phyloP scores from a whole-genome alignment of 2,888 invertebrate genomes.

The Luffia ferchaultella region DNA sequence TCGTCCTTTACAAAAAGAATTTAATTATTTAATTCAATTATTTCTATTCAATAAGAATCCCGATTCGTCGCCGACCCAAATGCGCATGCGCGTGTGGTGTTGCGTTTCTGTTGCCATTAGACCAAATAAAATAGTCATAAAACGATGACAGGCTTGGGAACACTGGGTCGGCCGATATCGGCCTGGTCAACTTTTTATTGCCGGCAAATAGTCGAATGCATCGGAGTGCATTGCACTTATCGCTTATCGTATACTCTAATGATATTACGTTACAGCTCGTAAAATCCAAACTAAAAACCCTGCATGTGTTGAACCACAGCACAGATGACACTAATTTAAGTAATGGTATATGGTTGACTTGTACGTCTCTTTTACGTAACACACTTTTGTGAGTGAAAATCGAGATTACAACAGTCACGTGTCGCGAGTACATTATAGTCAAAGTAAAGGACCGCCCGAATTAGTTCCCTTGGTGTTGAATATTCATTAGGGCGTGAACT shows the following conservation, averaged over 20 bases:
- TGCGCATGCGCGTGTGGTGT: constrained; percentile 31
- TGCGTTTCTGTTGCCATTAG: constrained; percentile 53
- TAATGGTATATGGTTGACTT: no score
- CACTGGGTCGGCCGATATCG: constrained; percentile 41
- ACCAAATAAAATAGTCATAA: constrained; percentile 62
- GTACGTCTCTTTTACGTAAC: no score
- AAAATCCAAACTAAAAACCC: constrained; percentile 43
- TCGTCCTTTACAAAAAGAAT: no score
- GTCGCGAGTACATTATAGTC: constrained; percentile 1
- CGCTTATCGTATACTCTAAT: constrained; percentile 51
- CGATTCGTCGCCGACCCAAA: background rate
- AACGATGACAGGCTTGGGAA: constrained; percentile 59
- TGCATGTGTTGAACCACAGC: constrained; percentile 12
- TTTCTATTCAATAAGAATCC: no score
- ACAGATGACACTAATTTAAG: no score
- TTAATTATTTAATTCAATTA: no score
- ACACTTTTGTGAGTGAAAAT: no score
- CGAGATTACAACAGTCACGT: background rate
- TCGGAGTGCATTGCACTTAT: constrained; percentile 37
- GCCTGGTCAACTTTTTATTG: constrained; percentile 39
- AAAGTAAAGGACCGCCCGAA: constrained; percentile 30
- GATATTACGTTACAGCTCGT: constrained; percentile 54
- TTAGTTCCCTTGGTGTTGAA: constrained; percentile 34
- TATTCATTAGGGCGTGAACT: constrained; percentile 44
- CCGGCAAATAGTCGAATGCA: constrained; percentile 29